Conservation (phyloP, 1,140 invertebrate species). For the Trichogramma pretiosum region DNA sequence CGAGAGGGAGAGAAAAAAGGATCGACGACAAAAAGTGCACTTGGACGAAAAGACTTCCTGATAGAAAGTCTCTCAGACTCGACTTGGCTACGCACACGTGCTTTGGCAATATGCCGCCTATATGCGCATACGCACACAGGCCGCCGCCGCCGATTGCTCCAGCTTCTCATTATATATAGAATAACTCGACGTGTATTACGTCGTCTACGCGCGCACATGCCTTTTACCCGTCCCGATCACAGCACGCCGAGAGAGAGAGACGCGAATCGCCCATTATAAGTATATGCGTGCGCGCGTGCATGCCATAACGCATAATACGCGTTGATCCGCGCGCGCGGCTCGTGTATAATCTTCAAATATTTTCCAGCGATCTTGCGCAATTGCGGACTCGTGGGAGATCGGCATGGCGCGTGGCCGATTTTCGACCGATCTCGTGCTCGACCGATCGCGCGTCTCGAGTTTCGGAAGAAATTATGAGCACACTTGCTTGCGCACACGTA, state of each 20-base stretch:
- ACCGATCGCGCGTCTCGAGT: no score
- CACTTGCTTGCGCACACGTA: background rate
- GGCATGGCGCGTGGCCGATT: background rate
- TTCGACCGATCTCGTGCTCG: constrained; percentile 27
- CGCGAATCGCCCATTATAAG: background rate
- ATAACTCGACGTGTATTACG: background rate
- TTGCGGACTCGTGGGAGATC: background rate
- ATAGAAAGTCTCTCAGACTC: no score
- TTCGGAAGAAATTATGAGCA: constrained; percentile 28
- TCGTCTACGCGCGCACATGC: background rate
- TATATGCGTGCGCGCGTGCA: background rate
- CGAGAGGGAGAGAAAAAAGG: no score
- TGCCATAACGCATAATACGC: constrained; percentile 19
- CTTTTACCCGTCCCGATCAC: background rate
- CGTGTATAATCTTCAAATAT: constrained; percentile 14
- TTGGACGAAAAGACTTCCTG: no score
- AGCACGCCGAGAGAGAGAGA: background rate
- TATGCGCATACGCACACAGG: no score
- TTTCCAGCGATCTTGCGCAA: background rate
- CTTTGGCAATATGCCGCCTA: no score
- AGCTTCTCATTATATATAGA: background rate
- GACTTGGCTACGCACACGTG: no score
- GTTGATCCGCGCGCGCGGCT: constrained; percentile 20
- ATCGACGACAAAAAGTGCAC: no score
- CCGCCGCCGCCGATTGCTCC: no score